phyloP scores from a whole-genome alignment of 1,140 invertebrate species.

The Drosophila insularis region DNA sequence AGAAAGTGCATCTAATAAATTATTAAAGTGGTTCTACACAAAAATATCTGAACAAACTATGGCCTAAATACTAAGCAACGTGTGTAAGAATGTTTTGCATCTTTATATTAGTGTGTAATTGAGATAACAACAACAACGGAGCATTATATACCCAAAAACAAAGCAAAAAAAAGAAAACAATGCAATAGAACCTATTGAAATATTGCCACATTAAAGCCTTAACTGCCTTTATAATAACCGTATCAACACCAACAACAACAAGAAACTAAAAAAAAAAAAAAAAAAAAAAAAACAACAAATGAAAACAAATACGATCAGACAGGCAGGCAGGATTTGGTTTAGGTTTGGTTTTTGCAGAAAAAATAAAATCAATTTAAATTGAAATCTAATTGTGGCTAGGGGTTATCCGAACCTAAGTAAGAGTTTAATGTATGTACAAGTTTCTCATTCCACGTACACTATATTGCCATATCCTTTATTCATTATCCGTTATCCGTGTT shows the following conservation, averaged over 20 bases:
- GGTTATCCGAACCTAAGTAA: neutral
- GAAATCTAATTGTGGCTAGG: neutral
- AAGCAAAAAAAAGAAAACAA: neutral
- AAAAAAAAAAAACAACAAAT: neutral
- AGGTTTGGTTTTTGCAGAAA: neutral
- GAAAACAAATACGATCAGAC: neutral
- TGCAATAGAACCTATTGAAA: conserved; percentile 14
- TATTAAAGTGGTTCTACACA: conserved; percentile 17
- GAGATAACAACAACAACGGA: conserved; percentile 38
- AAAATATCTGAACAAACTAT: conserved; percentile 49
- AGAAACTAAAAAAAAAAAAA: neutral
- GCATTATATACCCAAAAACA: conserved; percentile 9
- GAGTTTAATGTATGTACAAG: neutral
- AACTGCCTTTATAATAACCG: conserved; percentile 25
- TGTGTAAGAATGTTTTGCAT: conserved; percentile 78
- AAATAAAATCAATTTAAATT: neutral
- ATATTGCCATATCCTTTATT: too few relatives aligned
- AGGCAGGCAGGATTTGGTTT: conserved; percentile 7
- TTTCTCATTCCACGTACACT: neutral
- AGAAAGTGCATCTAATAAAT: conserved; percentile 49
- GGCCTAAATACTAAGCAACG: conserved; percentile 68
- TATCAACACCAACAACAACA: conserved; percentile 13
- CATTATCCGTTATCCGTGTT: too few relatives aligned
- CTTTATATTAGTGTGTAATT: conserved; percentile 79
- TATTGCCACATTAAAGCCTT: conserved; percentile 25